Evolutionary conservation across 2,888 invertebrate genomes (phyloP), one percentile per base, ranked within the genome.

Genomic region (Ernsta delagoae): DNA sequence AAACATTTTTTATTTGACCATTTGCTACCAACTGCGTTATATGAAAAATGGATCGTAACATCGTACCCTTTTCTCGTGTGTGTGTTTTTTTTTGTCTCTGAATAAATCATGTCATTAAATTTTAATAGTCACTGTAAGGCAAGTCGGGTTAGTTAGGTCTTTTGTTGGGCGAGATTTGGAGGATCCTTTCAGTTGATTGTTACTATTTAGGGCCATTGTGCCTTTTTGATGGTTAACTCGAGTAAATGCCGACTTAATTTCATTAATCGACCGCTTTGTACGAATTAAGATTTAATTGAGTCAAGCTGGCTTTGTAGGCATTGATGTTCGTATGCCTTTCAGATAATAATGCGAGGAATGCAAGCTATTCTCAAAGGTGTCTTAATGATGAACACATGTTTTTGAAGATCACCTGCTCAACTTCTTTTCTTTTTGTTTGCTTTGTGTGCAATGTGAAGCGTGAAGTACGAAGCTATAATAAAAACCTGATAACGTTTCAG

Each of bases 41-140:
- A 92, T 93, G 93, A 93, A 92, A 93, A 92, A 93, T 93, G 90
- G 89, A 89, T 90, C 89, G 89, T 90, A 89, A 90, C 88, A 87
- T 86, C 87, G 87, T 93, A 92, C 92, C 92, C 92, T 92, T 92
- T 92, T 92, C 89, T 88, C 84, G 83, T 86, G 80, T 81, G 72
- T 75, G 73, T 75, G 71, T 70, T 70, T 84, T 84, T 89, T 90
- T 90, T 85, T 39, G 39, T 85, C 80, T 84, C 81, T 81, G 86
- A 86, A 92, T 93, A 93, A 92, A 93, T 93, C 93, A 93, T 92
- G 92, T 93, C 93, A 92, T 92, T 93, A 92, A 92, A 92, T 89
- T 92, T 92, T 93, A 92, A 93, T 92, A 93, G 93, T 93, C 93
- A 93, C 90, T 83, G 87, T 80, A 79, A 79, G 84, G 85, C 83